Base-by-base conservation (phyloP, 2,888 invertebrate genomes). In the Stratiomys singularior region DNA sequence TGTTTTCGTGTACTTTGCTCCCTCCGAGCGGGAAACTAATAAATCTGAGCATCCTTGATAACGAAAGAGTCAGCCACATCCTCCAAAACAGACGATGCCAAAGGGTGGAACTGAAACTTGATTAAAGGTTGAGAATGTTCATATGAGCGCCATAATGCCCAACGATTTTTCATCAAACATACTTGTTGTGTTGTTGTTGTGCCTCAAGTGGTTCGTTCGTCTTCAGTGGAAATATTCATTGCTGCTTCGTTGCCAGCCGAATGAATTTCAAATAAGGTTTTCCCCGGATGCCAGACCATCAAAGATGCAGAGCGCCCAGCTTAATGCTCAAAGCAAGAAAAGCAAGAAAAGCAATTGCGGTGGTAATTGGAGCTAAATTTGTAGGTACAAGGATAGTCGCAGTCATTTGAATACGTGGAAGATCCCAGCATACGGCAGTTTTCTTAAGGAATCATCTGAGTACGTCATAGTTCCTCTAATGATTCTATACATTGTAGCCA, bases 361-460 rank as follows among this genome's bases (percentile, higher is more conserved):
- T 25, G 23, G 60, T 60, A 60, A 60, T 60, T 60, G n/a, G 60
- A 60, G 60, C 23, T 23, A 52, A 60, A 60, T 60, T 25, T 25
- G 0, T 25, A 60, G 60, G 13, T 21, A 60, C 60, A 60, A 25
- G 2, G 60, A 1, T n/a, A 25, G 60, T 7, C 13, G 23, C 60
- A n/a, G 23, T 25, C 9, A 5, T 5, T 5, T 37, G 52, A 52
- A 18, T 18, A 52, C 4, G 15, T 52, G 37, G 37, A 37, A 37
- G 37, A 3, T 37, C 37, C n/a, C n/a, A 52, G 52, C 52, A 52
- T 18, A 52, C 25, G 21, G 60, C 23, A 25, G 15, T 60, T 60
- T 60, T 60, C 60, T 60, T 60, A 60, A 60, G 60, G 25, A 23
- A 25, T 23, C 5, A 60, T 60, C 25, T 52, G 5, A 52, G 18